Conservation (phyloP, 1,140 invertebrate genomes). For the Idris sp. region DNA sequence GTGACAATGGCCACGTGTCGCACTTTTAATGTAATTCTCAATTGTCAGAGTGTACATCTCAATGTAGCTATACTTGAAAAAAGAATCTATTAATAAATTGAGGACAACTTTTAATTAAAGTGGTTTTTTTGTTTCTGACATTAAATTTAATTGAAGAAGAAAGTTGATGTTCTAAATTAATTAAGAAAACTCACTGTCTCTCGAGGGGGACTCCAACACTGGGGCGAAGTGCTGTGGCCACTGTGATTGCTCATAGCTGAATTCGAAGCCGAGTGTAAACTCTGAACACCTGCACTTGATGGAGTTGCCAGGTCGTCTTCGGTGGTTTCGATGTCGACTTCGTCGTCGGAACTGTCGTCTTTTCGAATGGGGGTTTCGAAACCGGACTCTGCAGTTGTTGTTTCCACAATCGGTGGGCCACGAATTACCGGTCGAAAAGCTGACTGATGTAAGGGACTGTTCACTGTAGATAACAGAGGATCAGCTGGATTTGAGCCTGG, state of each 20-base stretch:
- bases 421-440: conserved; percentile 83
- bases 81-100: no score
- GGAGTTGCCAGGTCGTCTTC: conserved; percentile 69
- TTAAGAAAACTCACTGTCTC: conserved; percentile 71
- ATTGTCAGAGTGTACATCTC: no score
- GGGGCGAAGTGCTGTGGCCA: conserved; percentile 70
- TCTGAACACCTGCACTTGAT: conserved; percentile 61
- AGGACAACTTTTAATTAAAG: no score
- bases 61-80: no score
- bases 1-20: conserved; percentile 35
- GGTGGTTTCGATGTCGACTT: conserved; percentile 76
- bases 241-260: conserved; percentile 70
- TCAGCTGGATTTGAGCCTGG: conserved; percentile 66
- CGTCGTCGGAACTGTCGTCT: conserved; percentile 73
- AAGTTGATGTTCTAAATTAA: no score
- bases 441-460: conserved; percentile 78
- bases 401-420: conserved; percentile 66
- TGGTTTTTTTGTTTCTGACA: no score
- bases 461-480: conserved; percentile 66
- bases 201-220: conserved; percentile 76
- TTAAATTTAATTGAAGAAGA: no score
- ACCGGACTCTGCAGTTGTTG: conserved; percentile 52
- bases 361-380: conserved; percentile 54
- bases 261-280: conserved; percentile 68
- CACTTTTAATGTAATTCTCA: conserved; percentile 23